phyloP scores from a whole-genome alignment of 1,140 invertebrate genomes.

The Drosophila elegans region DNA sequence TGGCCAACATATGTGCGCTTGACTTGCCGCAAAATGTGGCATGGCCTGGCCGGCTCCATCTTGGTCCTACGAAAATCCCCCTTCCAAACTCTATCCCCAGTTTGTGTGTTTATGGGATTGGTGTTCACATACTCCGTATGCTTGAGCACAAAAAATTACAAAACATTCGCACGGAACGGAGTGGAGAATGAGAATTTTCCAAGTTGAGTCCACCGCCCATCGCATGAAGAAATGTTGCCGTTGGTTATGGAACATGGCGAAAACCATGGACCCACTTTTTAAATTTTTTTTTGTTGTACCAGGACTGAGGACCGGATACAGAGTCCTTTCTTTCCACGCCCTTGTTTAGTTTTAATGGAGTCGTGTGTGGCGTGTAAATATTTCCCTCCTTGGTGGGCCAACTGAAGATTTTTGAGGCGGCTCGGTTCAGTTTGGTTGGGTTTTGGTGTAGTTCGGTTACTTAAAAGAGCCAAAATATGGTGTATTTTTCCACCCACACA shows the following conservation, averaged over 20 bases:
- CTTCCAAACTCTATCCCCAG: not conserved
- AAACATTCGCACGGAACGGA: constrained; percentile 36
- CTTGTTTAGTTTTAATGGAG: constrained; percentile 75
- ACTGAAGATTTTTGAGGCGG: constrained; percentile 46
- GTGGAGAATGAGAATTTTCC: constrained; percentile 31
- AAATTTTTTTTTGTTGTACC: not conserved
- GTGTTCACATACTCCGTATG: constrained; percentile 58
- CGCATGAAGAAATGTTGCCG: constrained; percentile 53
- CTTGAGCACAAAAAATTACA: constrained; percentile 49
- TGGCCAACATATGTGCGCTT: constrained; percentile 61
- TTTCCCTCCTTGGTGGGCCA: constrained; percentile 36
- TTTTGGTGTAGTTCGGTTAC: constrained; percentile 31
- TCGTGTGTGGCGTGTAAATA: constrained; percentile 72
- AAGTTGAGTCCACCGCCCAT: constrained; percentile 9
- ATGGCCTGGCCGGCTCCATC: constrained; percentile 14
- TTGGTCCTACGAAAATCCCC: constrained; percentile 7
- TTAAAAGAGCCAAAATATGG: constrained; percentile 33
- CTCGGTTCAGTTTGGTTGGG: constrained; percentile 26
- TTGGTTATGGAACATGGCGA: constrained; percentile 64
- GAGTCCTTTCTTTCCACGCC: constrained; percentile 35
- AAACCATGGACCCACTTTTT: constrained; percentile 34
- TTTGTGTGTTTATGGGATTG: constrained; percentile 61
- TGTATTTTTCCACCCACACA: constrained; percentile 15
- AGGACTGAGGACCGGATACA: constrained; percentile 3
- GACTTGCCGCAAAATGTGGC: constrained; percentile 62